A percentile compares a stretch with the other conserved stretches of the same genome.
Evolutionary conservation across 2,888 invertebrate genomes (phyloP).

Genomic region (Agonopterix arenella): DNA sequence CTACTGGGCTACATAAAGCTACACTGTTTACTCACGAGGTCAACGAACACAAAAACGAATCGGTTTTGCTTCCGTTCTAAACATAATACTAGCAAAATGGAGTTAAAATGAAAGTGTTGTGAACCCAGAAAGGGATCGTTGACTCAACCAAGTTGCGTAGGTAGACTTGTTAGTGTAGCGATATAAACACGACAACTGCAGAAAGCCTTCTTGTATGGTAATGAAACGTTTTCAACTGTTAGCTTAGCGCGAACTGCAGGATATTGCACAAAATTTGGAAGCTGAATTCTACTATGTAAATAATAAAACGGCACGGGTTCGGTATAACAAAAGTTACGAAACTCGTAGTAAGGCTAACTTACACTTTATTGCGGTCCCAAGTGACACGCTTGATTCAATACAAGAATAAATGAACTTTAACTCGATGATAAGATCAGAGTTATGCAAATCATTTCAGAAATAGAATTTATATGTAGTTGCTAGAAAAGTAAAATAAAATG

Average conservation of each 20-base stretch:
- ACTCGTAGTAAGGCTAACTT: no score
- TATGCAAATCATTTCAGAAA: no score
- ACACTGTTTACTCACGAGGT: constrained; percentile 31
- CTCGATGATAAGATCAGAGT: no score
- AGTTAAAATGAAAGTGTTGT: constrained; percentile 24
- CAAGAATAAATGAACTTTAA: no score
- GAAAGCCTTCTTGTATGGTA: constrained; percentile 28
- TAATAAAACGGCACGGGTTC: no score
- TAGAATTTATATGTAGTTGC: neutral
- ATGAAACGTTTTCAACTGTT: constrained; percentile 25
- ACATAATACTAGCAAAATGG: neutral
- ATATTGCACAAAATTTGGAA: constrained; percentile 5
- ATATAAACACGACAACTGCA: constrained; percentile 18
- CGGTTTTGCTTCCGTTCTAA: constrained; percentile 23
- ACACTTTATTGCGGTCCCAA: no score
- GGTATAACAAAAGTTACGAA: no score
- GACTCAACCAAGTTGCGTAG: constrained; percentile 38
- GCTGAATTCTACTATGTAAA: neutral
- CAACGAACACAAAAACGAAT: constrained; percentile 28
- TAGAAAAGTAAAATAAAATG: constrained; percentile 2
- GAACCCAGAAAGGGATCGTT: constrained; percentile 32
- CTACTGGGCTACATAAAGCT: constrained; percentile 3
- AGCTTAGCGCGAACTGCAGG: constrained; percentile 7
- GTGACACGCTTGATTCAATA: no score
- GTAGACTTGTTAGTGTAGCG: constrained; percentile 23